These are phyloP conservation scores for Chesias legatella DNA, from an alignment of 2,888 invertebrate species.

Conservation along the genomic window DNA sequence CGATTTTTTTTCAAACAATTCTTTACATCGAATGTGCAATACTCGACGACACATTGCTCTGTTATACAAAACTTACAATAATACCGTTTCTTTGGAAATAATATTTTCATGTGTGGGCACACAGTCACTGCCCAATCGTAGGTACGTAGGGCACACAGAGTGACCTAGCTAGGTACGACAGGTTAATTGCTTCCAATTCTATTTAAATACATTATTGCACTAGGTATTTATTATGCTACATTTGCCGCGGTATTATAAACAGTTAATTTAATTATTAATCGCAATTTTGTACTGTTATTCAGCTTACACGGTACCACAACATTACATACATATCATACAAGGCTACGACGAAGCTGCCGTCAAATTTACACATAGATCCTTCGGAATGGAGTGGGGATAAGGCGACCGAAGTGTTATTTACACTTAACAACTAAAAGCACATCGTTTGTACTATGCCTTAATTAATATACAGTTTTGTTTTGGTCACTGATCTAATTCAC, in stretches of 20 bases:
- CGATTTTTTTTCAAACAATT: conserved; percentile 43
- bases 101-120: conserved; percentile 59
- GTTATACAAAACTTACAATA: conserved; percentile 56
- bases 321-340: conserved; percentile 51
- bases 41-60: conserved; percentile 61
- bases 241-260: conserved; percentile 53
- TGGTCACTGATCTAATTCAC: conserved; percentile 33
- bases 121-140: conserved; percentile 42
- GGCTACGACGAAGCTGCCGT: conserved; percentile 42
- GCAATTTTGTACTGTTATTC: conserved; percentile 76
- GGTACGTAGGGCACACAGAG: conserved; percentile 44
- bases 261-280: conserved; percentile 41
- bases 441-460: conserved; percentile 70
- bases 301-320: conserved; percentile 42
- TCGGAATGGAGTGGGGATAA: conserved; percentile 40
- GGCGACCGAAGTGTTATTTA: conserved; percentile 63
- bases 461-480: conserved; percentile 43
- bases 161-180: conserved; percentile 28
- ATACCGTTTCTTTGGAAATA: conserved; percentile 67
- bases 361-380: conserved; percentile 28
- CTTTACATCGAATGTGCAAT: conserved; percentile 51
- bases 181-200: conserved; percentile 32
- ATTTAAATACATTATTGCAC: conserved; percentile 69
- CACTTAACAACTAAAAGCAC: conserved; percentile 41
- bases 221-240: conserved; percentile 71